These are phyloP conservation scores for Sebastes goodei DNA, from an alignment of 2,797 vertebrate genomes.

Conservation along the genomic window DNA sequence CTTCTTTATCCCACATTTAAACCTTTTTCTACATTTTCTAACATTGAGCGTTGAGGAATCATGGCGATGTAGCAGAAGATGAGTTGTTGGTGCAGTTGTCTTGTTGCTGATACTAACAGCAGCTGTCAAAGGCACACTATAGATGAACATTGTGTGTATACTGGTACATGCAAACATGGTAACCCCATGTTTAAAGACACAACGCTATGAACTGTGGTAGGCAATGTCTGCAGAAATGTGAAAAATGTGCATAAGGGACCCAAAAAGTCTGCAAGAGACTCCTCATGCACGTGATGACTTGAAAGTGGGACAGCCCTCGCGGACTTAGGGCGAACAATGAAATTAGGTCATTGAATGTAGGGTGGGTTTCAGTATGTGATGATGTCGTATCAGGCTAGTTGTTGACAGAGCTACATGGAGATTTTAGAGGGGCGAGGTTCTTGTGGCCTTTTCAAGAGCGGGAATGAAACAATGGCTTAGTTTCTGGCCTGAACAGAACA, in stretches of 20 bases:
- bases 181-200: too few relatives aligned
- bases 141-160: too few relatives aligned
- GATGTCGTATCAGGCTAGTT: slow-evolving; percentile 5
- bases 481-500: slow-evolving; percentile 24
- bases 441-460: not conserved
- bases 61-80: not conserved
- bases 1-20: not conserved
- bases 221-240: too few relatives aligned
- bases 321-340: not conserved
- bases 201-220: too few relatives aligned
- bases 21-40: not conserved
- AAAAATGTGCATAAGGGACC: too few relatives aligned
- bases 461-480: slow-evolving; percentile 19
- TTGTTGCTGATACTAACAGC: not conserved
- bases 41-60: not conserved
- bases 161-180: too few relatives aligned
- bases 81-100: not conserved
- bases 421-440: not conserved
- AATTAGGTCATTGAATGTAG: not conserved
- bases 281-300: not conserved
- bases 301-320: not conserved
- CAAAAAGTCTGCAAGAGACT: too few relatives aligned
- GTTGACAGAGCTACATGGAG: not conserved
- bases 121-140: not conserved
- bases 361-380: not conserved